Evolutionary conservation across 2,113 vertebrate genomes (phyloP).

Genomic region (Phoxinus phoxinus): DNA sequence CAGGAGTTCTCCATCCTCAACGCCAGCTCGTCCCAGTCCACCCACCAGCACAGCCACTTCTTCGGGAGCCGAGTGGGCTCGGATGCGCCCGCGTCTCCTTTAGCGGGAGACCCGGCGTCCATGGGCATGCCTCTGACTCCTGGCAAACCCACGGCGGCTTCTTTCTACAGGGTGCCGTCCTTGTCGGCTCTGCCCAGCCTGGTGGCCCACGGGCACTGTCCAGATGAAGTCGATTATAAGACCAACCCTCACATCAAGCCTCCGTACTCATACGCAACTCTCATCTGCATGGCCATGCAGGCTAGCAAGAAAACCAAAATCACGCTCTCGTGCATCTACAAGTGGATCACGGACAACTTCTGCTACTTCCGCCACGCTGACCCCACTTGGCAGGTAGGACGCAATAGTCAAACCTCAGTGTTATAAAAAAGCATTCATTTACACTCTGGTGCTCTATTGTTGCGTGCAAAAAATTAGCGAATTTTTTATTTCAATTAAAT

Average conservation of each 20-base stretch:
- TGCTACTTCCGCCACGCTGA: constrained; percentile 94
- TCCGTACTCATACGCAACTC: constrained; percentile 91
- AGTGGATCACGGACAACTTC: constrained; percentile 97
- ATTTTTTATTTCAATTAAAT: too few relatives aligned
- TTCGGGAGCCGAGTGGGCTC: constrained; percentile 72
- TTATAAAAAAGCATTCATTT: background rate
- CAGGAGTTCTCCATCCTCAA: constrained; percentile 90
- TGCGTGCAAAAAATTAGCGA: too few relatives aligned
- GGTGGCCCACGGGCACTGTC: constrained; percentile 78
- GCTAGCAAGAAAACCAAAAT: constrained; percentile 90
- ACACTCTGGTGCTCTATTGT: background rate
- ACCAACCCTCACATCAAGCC: constrained; percentile 88
- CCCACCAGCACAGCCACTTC: constrained; percentile 72
- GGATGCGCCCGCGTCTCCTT: constrained; percentile 83
- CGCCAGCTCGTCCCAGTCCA: constrained; percentile 69
- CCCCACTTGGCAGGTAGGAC: constrained; percentile 93
- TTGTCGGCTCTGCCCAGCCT: constrained; percentile 65
- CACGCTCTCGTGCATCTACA: constrained; percentile 93
- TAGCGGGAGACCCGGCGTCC: constrained; percentile 89
- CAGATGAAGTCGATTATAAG: constrained; percentile 89
- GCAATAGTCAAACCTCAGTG: background rate
- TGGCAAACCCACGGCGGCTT: constrained; percentile 86
- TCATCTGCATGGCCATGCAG: constrained; percentile 98
- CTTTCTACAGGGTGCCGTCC: constrained; percentile 72
- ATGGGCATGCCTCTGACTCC: constrained; percentile 86